Evolutionary conservation across 2,888 invertebrate species (phyloP), one percentile per base, ranked within the genome.

Genomic region (Anarsia innoxiella): DNA sequence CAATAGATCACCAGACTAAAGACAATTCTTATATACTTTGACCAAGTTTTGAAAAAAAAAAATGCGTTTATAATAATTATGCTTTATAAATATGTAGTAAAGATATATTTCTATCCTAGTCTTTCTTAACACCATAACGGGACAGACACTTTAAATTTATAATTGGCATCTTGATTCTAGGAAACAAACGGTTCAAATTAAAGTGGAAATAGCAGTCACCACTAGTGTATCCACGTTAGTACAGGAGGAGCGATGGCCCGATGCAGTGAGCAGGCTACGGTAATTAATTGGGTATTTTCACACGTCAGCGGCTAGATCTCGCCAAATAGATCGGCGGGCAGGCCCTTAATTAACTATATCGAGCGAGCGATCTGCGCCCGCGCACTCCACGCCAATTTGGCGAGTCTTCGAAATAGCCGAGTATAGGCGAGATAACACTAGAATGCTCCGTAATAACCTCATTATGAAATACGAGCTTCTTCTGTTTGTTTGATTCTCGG

Each of bases 221-320:
- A 49, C 60, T 60, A 61, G 67, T 58, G 57, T 58, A 52, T n/a
- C n/a, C 8, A 3, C 3, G 9, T 26, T 28, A 12, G 28, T 12
- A 5, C 12, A 63, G 67, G 72, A 77, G 69, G 66, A 59, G 64
- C 71, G 71, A 69, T 70, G 73, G 56, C 55, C 57, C 55, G 66
- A 68, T 70, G 59, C 57, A 53, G 63, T 49, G 58, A n/a, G 19
- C 64, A 64, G 75, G 32, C 74, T 73, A 73, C 77, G 77, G 75
- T 84, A 84, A 84, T 84, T 84, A 84, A 84, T 84, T 84, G 84
- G 84, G 70, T 82, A 80, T 84, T 84, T 84, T 84, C 84, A 84
- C 84, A 84, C 84, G 84, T 84, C 84, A 83, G 61, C 69, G 68
- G 71, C 69, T 70, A 79, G 79, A 84, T 84, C 84, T 77, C 64